Evolutionary conservation across 2,888 invertebrate genomes (phyloP).

Genomic region (Pachliopta kotzebuea): DNA sequence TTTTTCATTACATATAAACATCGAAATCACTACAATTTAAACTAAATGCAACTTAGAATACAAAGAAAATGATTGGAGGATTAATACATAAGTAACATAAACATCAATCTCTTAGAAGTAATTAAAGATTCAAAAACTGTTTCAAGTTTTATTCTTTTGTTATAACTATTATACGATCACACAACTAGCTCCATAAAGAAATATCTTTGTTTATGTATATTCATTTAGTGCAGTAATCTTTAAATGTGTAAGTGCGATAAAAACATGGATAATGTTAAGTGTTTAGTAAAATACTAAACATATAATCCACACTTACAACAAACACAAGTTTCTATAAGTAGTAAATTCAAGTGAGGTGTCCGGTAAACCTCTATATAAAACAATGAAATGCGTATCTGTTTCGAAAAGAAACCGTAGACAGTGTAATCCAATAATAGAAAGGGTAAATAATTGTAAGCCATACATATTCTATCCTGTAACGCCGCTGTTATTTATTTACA

Average conservation of each 20-base stretch:
- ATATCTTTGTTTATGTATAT: too few species aligned
- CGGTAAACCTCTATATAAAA: conserved; percentile 22
- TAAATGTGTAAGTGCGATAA: background rate
- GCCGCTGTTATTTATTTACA: conserved; percentile 25
- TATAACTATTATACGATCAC: too few species aligned
- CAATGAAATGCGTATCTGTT: conserved; percentile 23
- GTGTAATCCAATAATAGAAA: conserved; percentile 33
- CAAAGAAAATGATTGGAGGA: too few species aligned
- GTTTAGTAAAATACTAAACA: background rate
- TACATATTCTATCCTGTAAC: conserved; percentile 33
- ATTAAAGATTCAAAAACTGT: too few species aligned
- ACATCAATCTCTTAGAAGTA: too few species aligned
- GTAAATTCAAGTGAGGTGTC: conserved; percentile 16
- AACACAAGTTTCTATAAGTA: conserved; percentile 1
- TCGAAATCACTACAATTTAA: too few species aligned
- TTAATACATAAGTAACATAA: too few species aligned
- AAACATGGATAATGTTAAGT: background rate
- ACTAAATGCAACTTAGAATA: too few species aligned
- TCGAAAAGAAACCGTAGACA: conserved; percentile 26
- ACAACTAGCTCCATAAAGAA: too few species aligned
- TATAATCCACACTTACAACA: background rate
- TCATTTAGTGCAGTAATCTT: too few species aligned
- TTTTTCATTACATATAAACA: too few species aligned
- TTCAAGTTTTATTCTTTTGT: too few species aligned
- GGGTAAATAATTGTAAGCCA: conserved; percentile 29